Conservation (phyloP, 1,140 invertebrate species). For the Drosophila serrata region DNA sequence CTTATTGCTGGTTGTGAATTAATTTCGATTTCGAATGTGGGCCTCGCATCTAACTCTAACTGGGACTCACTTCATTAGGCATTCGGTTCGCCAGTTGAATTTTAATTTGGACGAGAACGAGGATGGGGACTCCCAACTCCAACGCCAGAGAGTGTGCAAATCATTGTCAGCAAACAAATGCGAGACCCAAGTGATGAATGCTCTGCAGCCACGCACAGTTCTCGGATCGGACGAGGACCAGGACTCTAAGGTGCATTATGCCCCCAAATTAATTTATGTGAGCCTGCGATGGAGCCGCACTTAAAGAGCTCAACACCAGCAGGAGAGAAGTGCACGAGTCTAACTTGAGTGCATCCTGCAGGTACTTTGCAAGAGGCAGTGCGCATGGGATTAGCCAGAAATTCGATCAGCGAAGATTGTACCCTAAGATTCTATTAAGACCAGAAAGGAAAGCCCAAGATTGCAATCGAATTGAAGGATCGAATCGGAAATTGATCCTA, state of each 20-base stretch:
- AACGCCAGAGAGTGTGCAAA: slow-evolving; percentile 62
- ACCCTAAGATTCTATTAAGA: no score
- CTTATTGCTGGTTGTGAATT: slow-evolving; percentile 5
- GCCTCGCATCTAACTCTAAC: slow-evolving; percentile 54
- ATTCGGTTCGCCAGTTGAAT: slow-evolving; percentile 51
- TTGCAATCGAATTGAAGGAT: no score
- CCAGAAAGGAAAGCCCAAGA: no score
- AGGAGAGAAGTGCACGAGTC: slow-evolving; percentile 24
- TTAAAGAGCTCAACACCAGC: slow-evolving; percentile 15
- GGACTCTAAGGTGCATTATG: slow-evolving; percentile 77
- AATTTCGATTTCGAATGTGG: slow-evolving; percentile 7
- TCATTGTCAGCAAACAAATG: slow-evolving; percentile 85
- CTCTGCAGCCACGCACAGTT: slow-evolving; percentile 68
- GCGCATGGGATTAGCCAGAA: neutral
- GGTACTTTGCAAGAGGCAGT: neutral
- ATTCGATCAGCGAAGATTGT: neutral
- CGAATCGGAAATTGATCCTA: no score
- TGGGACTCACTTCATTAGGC: slow-evolving; percentile 70
- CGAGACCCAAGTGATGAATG: slow-evolving; percentile 77
- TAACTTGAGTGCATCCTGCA: neutral
- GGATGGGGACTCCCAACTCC: neutral
- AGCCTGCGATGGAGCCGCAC: slow-evolving; percentile 2
- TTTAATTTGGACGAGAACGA: slow-evolving; percentile 65
- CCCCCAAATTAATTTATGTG: slow-evolving; percentile 82
- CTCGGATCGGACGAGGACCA: slow-evolving; percentile 22